Percentiles rank a stretch among this genome's conserved stretches.
phyloP scores from a whole-genome alignment of 2,797 vertebrate genomes.

The Eulemur albifrons region DNA sequence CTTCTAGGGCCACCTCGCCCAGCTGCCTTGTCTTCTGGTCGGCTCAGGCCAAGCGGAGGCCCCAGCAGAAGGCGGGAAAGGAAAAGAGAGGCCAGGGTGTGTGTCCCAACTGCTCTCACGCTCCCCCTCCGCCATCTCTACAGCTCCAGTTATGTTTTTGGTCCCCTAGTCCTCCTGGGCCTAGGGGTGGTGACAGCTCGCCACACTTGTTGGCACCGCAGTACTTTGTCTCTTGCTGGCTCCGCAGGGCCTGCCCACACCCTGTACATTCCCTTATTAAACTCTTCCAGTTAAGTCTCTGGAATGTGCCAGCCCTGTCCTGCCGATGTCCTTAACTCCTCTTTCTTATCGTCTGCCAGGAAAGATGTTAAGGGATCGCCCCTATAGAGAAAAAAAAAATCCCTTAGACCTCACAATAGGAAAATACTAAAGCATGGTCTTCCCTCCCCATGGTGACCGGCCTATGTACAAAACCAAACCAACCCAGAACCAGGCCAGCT shows the following conservation, averaged over 20 bases:
- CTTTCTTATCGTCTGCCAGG: background rate
- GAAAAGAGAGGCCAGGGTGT: background rate
- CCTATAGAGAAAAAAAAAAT: background rate
- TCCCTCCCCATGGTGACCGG: background rate
- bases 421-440: background rate
- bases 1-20: background rate
- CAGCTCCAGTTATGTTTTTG: background rate
- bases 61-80: background rate
- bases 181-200: background rate
- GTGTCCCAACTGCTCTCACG: rapidly evolving
- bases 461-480: background rate
- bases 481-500: background rate
- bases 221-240: background rate
- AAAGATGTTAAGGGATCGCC: slow-evolving; percentile 17
- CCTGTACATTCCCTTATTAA: background rate
- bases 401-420: background rate
- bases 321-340: background rate
- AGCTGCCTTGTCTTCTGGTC: background rate
- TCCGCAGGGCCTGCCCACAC: background rate
- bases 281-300: background rate
- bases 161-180: background rate
- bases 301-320: background rate
- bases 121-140: rapidly evolving
- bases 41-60: background rate
- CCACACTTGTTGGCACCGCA: background rate